Evolutionary conservation across 2,797 vertebrate genomes (phyloP).

Genomic region (Gobio occitaniae): DNA sequence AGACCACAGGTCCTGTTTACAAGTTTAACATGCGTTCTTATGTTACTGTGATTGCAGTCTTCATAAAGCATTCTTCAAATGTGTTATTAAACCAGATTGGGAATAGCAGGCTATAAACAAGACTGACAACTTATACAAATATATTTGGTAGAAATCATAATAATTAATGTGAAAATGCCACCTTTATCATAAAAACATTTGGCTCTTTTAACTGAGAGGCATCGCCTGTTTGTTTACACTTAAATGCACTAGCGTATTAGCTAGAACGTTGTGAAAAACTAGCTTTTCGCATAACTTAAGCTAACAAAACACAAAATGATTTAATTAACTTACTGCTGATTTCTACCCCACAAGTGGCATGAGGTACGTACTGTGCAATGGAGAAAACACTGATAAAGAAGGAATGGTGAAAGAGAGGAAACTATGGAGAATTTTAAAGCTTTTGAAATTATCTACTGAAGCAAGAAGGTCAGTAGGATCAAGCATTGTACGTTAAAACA

Average conservation of each 20-base stretch:
- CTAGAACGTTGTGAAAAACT: neutral
- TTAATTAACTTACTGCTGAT: neutral
- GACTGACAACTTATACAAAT: neutral
- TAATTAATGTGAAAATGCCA: neutral
- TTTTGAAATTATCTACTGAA: neutral
- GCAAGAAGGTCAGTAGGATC: neutral
- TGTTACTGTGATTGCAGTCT: neutral
- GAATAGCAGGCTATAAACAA: slow-evolving; percentile 1
- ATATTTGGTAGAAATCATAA: neutral
- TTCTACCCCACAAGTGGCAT: neutral
- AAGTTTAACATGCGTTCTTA: too few species aligned
- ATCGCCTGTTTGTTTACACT: neutral
- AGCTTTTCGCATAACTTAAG: neutral
- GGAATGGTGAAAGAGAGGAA: too few species aligned
- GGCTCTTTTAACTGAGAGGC: neutral
- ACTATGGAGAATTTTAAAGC: neutral
- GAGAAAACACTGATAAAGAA: neutral
- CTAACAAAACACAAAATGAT: neutral
- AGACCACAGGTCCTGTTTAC: neutral
- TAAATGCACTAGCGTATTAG: neutral
- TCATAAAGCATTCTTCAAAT: slow-evolving; percentile 1
- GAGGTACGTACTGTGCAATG: neutral
- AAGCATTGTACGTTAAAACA: slow-evolving; percentile 23
- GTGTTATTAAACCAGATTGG: neutral
- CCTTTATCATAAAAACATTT: too few species aligned